Percentiles rank a stretch among this genome's conserved stretches.
These are phyloP conservation scores for Brachyptera putata DNA, from an alignment of 2,888 invertebrate species.

Conservation along the genomic window DNA sequence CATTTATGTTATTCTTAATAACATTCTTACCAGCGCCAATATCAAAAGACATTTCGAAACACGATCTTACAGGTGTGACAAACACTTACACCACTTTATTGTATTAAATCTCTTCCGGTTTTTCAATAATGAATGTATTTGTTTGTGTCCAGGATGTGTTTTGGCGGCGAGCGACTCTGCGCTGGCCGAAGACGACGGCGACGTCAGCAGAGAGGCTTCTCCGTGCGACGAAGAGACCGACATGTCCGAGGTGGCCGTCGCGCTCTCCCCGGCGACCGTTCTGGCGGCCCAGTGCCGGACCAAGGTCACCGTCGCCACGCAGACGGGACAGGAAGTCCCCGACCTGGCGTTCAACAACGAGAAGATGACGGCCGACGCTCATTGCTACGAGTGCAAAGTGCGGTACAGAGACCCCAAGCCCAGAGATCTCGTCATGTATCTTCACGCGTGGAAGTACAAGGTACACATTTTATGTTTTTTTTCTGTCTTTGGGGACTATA, in stretches of 20 bases:
- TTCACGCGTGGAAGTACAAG: slow-evolving; percentile 92
- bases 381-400: slow-evolving; percentile 91
- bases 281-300: slow-evolving; percentile 44
- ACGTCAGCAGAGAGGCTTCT: slow-evolving; percentile 56
- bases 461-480: too few relatives aligned
- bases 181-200: slow-evolving; percentile 28
- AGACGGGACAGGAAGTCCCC: slow-evolving; percentile 75
- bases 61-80: too few relatives aligned
- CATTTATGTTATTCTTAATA: too few relatives aligned
- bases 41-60: too few relatives aligned
- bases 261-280: slow-evolving; percentile 20
- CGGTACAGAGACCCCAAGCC: slow-evolving; percentile 88
- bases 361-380: slow-evolving; percentile 73
- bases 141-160: slow-evolving; percentile 14
- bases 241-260: slow-evolving; percentile 39
- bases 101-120: too few relatives aligned
- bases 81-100: too few relatives aligned
- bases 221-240: slow-evolving; percentile 56
- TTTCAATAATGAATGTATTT: not conserved
- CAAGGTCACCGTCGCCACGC: slow-evolving; percentile 72
- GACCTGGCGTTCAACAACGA: slow-evolving; percentile 62
- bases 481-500: not conserved
- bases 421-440: slow-evolving; percentile 89
- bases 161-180: slow-evolving; percentile 19
- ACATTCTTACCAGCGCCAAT: too few relatives aligned